Base-by-base conservation (phyloP, 64 coral and sea anemone species). In the Hydrozoanthus tunicans region DNA sequence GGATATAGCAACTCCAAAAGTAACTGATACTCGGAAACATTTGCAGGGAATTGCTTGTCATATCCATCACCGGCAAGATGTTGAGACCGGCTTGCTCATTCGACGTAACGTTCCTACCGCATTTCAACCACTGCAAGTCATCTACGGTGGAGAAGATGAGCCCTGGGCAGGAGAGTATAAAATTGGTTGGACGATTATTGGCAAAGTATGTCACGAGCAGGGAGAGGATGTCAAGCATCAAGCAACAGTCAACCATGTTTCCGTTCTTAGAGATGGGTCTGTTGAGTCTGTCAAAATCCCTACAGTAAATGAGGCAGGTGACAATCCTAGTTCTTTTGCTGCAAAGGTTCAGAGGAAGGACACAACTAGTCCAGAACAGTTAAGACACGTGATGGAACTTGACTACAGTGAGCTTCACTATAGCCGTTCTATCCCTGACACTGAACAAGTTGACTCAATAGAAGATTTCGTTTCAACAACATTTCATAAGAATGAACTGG, bases 31-130 rank as follows among this genome's bases (percentile, higher is more conserved):
- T 14, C 17, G 32, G 53, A 78, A 78, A 58, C 77, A 78, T 78
- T 54, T 17, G 15, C 51, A 78, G 53, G 51, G 51, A 78, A 78
- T 57, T 78, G 51, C 77, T 56, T 6, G 15, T 78, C 52, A 78
- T 78, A 78, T 78, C 77, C 13, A 78, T 78, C 77, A 58, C 53
- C 53, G 77, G 51, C 77, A 55, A 78, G 77, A 78, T 78, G 77
- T 58, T 5, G 77, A 78, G 12, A 78, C 17, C 51, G 77, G 77
- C 7, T 56, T 56, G 77, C 77, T 78, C 11, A 78, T 78, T 54
- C 54, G 77, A 6, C 54, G 77, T 20, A 78, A 78, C 10, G 9
- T 78, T 57, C 53, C 77, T n/a, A 78, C 54, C 51, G 77, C 17
- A 4, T 79, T 79, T 15, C 77, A 58, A 79, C 77, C 77, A 57